Base-by-base conservation (phyloP, 2,888 invertebrate species). In the Plebejus anna region DNA sequence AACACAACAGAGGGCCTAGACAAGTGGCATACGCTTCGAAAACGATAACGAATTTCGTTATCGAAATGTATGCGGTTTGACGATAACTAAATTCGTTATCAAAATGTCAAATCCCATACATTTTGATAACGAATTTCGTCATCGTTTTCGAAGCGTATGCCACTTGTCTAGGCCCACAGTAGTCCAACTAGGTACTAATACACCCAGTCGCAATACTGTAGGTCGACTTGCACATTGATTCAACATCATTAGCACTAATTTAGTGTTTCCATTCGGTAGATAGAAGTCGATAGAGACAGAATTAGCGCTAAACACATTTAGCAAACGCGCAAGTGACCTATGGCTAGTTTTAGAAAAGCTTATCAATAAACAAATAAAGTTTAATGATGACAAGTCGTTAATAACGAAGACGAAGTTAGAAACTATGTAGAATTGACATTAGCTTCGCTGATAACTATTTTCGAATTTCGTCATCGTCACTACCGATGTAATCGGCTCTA, bases 141-240 rank as follows among this genome's bases (percentile, higher is more conserved):
- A 22, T 22, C 22, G 22, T 22, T 22, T 22, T 22, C 22, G 22
- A 22, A 22, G 22, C 22, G 22, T 22, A 22, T 22, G 22, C 22
- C 22, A 22, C 22, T 22, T 22, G 22, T 22, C 22, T 22, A 22
- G 22, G 22, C 22, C 22, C 22, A 22, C 22, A 61, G 66, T 66
- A 66, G 66, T 32, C 4, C 9, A 66, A 66, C 32, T 66, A 13
- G 66, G 66, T 32, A 66, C 66, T 11, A 66, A 16, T 36, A 13
- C 13, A 66, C 66, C 66, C 32, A 66, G 32, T 32, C 4, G 32
- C 32, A 36, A 66, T 66, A 66, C 66, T 66, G 66, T 32, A 32
- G 66, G 66, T 16, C 32, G 87, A 84, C 84, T 83, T 80, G 82
- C 79, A 77, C 78, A 84, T 85, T 85, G 81, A 80, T 79, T 82